Percentiles rank a stretch among this genome's conserved stretches.
These are phyloP conservation scores for Riparia riparia DNA, from an alignment of 2,113 vertebrate species.

Conservation along the genomic window DNA sequence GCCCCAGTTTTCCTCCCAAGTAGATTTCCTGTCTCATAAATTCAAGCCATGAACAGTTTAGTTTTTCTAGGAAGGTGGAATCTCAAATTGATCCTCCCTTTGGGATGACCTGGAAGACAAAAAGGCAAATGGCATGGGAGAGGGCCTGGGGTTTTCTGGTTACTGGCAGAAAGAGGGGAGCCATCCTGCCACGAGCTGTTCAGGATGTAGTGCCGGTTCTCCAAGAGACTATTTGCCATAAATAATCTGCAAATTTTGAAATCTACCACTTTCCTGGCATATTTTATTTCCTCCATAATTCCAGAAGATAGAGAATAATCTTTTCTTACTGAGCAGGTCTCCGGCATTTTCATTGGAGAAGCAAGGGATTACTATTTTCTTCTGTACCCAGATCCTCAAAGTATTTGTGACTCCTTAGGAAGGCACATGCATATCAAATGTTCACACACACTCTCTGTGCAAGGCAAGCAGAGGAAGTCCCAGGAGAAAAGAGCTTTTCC, in stretches of 20 bases:
- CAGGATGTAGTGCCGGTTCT: background rate
- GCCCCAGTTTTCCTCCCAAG: conserved; percentile 50
- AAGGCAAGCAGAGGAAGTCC: background rate
- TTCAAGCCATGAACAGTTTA: conserved; percentile 37
- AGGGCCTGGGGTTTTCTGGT: background rate
- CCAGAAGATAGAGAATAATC: background rate
- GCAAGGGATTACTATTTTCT: background rate
- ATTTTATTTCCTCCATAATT: background rate
- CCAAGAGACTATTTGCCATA: background rate
- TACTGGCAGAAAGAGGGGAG: background rate
- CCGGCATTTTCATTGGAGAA: background rate
- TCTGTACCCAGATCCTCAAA: background rate
- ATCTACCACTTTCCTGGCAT: background rate
- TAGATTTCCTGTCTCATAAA: conserved; percentile 59
- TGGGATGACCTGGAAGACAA: conserved; percentile 38
- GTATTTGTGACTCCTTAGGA: background rate
- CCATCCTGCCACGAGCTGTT: background rate
- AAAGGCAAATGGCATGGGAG: conserved; percentile 22
- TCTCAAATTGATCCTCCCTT: background rate
- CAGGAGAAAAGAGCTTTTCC: background rate
- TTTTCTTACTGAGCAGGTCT: background rate
- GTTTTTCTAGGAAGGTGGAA: conserved; percentile 16
- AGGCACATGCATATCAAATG: background rate
- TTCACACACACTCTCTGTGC: background rate
- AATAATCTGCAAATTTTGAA: background rate